Evolutionary conservation across 2,888 invertebrate genomes (phyloP), one percentile per base, ranked within the genome.

Genomic region (Melanargia galathea): DNA sequence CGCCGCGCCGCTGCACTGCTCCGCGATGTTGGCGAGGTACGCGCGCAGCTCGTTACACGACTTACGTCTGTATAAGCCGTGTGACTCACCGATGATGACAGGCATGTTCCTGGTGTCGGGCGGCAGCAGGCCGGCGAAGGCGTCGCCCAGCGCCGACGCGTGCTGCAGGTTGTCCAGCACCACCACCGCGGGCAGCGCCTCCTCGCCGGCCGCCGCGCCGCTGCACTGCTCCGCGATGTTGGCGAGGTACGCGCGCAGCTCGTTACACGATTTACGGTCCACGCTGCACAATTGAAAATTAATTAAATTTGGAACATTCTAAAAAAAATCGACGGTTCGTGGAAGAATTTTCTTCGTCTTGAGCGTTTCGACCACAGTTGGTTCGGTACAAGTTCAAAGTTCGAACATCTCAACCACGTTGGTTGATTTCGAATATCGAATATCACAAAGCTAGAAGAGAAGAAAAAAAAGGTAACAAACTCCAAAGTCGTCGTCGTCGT

Each of bases 91-190:
- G 77, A 98, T 96, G 70, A 99, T 97, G 82, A 97, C 98, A 0
- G 99, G 98, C 81, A 96, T 93, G 73, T 94, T 93, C 75, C 95
- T 94, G 74, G 96, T 95, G 73, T 96, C 95, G 40, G 97, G 96
- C 75, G 96, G 96, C 61, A 98, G 93, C 62, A 98, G 94, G 1
- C 97, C 96, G 35, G 96, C 97, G 82, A 98, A 96, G 33, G 98
- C 96, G 83, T 99, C 98, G 0, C 96, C 96, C 38, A 99, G 91
- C 0, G 97, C 97, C 0, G 96, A 96, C 0, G 97, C 97, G 85
- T 98, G 97, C 79, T 99, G 98, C 67, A 99, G 92, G 88, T 99
- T 98, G 90, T 99, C 99, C 67, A 99, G 92, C 66, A 99, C 97
- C 66, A 99, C 97, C 66, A 99, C 98, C 71, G 96, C 95, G 1